Conservation (phyloP, 2,113 vertebrate species). For the Lasiurus borealis region DNA sequence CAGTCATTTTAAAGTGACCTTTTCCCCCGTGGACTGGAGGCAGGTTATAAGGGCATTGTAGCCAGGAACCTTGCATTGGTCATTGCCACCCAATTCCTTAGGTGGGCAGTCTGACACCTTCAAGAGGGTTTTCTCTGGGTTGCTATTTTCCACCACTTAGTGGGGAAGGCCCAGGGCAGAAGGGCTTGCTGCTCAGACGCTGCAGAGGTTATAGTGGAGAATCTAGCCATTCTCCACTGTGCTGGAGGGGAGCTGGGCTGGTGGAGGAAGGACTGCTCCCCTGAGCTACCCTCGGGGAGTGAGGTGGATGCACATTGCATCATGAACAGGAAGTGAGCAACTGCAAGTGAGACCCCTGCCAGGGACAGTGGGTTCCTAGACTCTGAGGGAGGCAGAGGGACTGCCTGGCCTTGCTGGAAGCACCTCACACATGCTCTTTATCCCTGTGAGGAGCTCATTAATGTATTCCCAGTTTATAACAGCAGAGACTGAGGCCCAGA, state of each 20-base stretch:
- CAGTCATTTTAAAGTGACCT: not conserved
- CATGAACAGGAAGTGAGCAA: not conserved
- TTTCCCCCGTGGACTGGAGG: too few species aligned
- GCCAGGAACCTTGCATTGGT: not conserved
- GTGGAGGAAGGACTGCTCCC: not conserved
- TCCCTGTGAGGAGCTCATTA: not conserved
- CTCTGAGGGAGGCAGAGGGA: not conserved
- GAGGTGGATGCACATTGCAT: fast-evolving
- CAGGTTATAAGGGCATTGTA: not conserved
- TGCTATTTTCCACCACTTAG: not conserved
- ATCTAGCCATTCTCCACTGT: not conserved
- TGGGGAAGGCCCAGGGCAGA: not conserved
- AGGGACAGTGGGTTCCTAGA: not conserved
- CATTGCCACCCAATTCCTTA: not conserved
- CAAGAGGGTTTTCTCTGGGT: not conserved
- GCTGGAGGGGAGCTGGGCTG: not conserved
- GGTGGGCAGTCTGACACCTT: not conserved
- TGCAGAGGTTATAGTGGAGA: not conserved
- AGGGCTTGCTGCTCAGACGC: not conserved
- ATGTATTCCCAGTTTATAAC: not conserved
- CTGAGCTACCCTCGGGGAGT: not conserved
- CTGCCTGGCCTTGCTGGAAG: not conserved
- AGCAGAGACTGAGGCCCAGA: not conserved
- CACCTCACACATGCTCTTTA: not conserved
- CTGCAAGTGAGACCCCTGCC: not conserved